phyloP scores from a whole-genome alignment of 2,888 invertebrate species.

The Drosophila demipolita region DNA sequence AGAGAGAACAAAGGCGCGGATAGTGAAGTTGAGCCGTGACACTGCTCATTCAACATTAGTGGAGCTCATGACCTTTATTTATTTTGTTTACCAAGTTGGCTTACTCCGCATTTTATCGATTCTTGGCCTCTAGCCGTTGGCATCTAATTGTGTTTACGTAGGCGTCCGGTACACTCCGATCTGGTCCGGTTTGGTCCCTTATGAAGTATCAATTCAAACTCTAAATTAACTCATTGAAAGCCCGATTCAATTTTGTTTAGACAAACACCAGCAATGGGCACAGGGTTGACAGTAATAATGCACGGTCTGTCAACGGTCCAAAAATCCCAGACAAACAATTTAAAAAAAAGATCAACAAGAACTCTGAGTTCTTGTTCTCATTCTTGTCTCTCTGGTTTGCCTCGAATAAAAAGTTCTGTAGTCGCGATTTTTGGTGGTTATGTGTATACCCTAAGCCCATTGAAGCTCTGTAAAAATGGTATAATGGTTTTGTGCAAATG shows the following conservation, averaged over 20 bases:
- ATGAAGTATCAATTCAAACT: constrained; percentile 51
- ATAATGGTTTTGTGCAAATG: not conserved
- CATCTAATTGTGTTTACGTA: constrained; percentile 79
- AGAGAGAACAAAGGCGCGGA: not conserved
- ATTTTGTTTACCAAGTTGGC: constrained; percentile 66
- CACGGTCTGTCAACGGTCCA: constrained; percentile 47
- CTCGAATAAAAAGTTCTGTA: constrained; percentile 53
- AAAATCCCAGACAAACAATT: constrained; percentile 59
- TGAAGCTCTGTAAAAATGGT: too few relatives aligned
- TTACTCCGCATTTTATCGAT: constrained; percentile 79
- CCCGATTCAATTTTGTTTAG: constrained; percentile 78
- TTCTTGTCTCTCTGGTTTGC: constrained; percentile 67
- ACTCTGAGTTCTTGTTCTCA: constrained; percentile 76
- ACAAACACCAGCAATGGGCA: constrained; percentile 60
- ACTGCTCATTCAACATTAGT: constrained; percentile 51
- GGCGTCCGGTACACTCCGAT: constrained; percentile 49
- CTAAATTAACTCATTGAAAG: constrained; percentile 78
- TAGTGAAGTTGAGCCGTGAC: constrained; percentile 40
- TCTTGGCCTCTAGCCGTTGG: constrained; percentile 59
- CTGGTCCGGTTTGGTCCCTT: constrained; percentile 25
- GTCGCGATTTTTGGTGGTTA: constrained; percentile 42
- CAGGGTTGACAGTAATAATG: constrained; percentile 71
- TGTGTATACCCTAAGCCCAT: too few relatives aligned
- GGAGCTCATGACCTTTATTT: constrained; percentile 14
- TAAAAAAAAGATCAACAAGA: constrained; percentile 46